Evolutionary conservation across 2,113 vertebrate genomes (phyloP).

Genomic region (Platysteira castanea): DNA sequence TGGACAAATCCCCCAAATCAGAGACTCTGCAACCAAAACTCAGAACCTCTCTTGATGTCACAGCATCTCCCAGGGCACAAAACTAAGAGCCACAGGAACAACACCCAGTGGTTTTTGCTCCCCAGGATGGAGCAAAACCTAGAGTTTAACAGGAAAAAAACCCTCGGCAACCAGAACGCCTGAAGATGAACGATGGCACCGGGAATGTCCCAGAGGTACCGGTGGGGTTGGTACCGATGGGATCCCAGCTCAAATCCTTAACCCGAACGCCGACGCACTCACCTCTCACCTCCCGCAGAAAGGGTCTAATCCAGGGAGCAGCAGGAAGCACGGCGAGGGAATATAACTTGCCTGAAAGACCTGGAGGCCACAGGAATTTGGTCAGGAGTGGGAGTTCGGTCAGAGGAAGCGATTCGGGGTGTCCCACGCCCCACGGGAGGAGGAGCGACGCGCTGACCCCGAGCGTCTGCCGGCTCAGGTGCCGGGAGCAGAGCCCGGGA

Average conservation of each 20-base stretch:
- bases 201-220: background rate
- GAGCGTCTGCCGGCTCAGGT: background rate
- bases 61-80: background rate
- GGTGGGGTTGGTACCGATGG: accelerated
- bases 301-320: background rate
- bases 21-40: background rate
- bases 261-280: accelerated
- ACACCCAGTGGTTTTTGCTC: background rate
- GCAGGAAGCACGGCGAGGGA: background rate
- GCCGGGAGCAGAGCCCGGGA: accelerated
- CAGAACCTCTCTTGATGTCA: background rate
- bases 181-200: background rate
- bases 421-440: background rate
- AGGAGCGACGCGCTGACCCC: background rate
- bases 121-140: background rate
- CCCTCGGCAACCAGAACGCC: accelerated
- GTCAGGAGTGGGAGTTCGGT: background rate
- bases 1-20: background rate
- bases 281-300: background rate
- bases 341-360: accelerated
- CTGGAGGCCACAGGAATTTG: background rate
- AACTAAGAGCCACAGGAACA: background rate
- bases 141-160: background rate
- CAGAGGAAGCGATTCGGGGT: background rate
- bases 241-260: background rate